Evolutionary conservation across 2,888 invertebrate species (phyloP), one percentile per base, ranked within the genome.

Genomic region (Hyppa rectilinea): DNA sequence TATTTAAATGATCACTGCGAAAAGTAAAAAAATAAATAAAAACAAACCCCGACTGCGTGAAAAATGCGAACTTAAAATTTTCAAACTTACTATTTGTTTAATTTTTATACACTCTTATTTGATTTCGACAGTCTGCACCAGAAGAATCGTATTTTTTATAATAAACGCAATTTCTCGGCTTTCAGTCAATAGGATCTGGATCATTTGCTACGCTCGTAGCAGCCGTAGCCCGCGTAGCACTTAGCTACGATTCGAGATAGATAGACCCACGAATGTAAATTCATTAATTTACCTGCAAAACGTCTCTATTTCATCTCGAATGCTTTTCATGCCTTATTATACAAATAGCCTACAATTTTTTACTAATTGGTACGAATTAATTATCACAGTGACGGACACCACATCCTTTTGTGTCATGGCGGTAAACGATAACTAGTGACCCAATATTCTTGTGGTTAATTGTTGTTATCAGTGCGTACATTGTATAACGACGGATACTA

Each of bases 361-460:
- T 17, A 40, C 4, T 12, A 26, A 10, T 60, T 56, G 31, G 31
- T 50, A 56, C 12, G 45, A 47, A 31, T 17, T 38, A 26, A 23
- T 20, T 81, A 77, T 70, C 59, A 34, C 12, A 49, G 20, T 34
- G 14, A 45, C 29, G 0, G 23, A 59, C 26, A 67, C 82, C 79
- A 67, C 78, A 78, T 79, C 79, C 79, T 71, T 61, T 78, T 6
- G 31, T 29, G 56, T 34, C 17, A 70, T 36, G 12, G 65, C 59
- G 62, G 69, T 78, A 23, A 55, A n/a, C 1, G 82, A 79, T 79
- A 82, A 64, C 50, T 10, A 4, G 23, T 71, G 72, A 66, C 79
- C 72, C 17, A 53, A 45, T 67, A 50, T 36, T 4, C 20, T 61
- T 67, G 63, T 26, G 70, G 69, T 52, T 29, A 45, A 47, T 38